Conservation (phyloP, 2,113 vertebrate species). For the Regulus satrapa region DNA sequence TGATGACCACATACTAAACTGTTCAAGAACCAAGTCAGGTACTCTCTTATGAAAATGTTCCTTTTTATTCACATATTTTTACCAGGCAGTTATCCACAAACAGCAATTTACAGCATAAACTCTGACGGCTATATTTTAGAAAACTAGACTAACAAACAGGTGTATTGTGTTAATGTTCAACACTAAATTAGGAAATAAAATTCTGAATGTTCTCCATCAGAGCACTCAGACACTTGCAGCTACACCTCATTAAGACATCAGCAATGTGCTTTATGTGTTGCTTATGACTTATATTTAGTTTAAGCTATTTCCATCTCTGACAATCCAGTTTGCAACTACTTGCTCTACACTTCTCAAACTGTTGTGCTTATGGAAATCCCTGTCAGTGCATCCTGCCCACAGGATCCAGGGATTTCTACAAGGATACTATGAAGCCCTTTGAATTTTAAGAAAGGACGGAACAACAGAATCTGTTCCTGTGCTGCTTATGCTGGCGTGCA, state of each 20-base stretch:
- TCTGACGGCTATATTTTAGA: neutral
- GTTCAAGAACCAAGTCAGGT: neutral
- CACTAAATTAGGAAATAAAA: neutral
- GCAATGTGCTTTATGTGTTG: neutral
- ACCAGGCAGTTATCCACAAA: neutral
- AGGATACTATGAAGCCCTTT: neutral
- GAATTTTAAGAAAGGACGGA: neutral
- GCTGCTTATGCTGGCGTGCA: neutral
- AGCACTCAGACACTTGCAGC: neutral
- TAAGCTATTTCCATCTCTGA: neutral
- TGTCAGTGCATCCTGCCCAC: rapidly evolving
- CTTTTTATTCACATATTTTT: neutral
- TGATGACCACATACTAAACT: neutral
- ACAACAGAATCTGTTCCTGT: neutral
- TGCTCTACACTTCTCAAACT: neutral
- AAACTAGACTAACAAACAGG: neutral
- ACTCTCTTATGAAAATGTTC: neutral
- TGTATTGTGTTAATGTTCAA: neutral
- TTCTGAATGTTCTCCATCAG: neutral
- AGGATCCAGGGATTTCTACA: neutral
- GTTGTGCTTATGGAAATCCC: neutral
- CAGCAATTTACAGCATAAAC: neutral
- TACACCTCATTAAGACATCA: neutral
- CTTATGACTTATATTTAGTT: neutral
- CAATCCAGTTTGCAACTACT: neutral